phyloP scores from a whole-genome alignment of 1,140 invertebrate species.

The Aradophagus sp. region DNA sequence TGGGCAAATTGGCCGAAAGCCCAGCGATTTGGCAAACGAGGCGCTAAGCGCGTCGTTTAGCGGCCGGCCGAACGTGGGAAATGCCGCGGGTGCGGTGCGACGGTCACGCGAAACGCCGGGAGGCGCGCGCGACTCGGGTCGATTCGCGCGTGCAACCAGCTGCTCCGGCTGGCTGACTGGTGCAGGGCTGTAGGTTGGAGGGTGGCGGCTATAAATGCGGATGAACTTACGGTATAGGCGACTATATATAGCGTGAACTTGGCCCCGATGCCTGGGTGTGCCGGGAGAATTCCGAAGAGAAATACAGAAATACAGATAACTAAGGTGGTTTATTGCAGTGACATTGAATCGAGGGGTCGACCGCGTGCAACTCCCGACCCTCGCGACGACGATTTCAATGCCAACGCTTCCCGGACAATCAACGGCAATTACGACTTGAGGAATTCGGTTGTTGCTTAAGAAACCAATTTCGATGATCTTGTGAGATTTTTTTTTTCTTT shows the following conservation, averaged over 20 bases:
- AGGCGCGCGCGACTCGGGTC: slow-evolving; percentile 11
- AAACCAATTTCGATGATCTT: too few species aligned
- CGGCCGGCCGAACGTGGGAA: slow-evolving; percentile 34
- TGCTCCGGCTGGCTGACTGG: slow-evolving; percentile 31
- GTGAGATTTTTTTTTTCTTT: too few species aligned
- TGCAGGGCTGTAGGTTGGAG: slow-evolving; percentile 54
- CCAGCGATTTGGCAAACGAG: slow-evolving; percentile 32
- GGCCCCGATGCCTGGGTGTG: slow-evolving; percentile 58
- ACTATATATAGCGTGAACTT: slow-evolving; percentile 61
- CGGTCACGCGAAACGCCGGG: slow-evolving; percentile 37
- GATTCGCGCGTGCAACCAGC: slow-evolving; percentile 46
- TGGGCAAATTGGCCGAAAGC: slow-evolving; percentile 23
- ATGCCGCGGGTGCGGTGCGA: slow-evolving; percentile 23
- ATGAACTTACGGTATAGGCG: slow-evolving; percentile 50
- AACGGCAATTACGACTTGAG: too few species aligned
- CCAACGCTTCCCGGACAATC: slow-evolving; percentile 9
- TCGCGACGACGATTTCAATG: slow-evolving; percentile 5
- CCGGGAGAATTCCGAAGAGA: slow-evolving; percentile 65
- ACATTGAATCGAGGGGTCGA: slow-evolving; percentile 69
- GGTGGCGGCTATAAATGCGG: slow-evolving; percentile 55
- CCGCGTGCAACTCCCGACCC: slow-evolving; percentile 40
- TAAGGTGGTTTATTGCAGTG: slow-evolving; percentile 71
- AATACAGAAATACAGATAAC: slow-evolving; percentile 74
- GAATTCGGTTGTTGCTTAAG: too few species aligned
- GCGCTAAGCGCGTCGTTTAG: slow-evolving; percentile 42